Conservation (phyloP, 2,113 vertebrate species). For the Perca flavescens region DNA sequence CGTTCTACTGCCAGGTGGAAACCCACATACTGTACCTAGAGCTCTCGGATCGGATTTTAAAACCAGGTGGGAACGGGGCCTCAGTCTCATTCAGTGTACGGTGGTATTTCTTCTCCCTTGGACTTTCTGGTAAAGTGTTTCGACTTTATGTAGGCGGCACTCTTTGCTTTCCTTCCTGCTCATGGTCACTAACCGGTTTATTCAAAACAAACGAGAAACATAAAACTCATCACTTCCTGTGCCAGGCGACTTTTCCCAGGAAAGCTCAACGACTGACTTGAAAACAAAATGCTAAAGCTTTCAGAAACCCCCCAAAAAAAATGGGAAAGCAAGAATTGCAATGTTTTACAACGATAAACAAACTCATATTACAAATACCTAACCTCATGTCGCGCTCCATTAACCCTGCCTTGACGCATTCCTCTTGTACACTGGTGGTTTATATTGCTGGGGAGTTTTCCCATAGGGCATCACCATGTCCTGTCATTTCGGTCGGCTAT, state of each 20-base stretch:
- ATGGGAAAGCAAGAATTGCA: not conserved
- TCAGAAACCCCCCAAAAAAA: not conserved
- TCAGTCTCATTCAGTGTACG: not conserved
- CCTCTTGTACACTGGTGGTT: slow-evolving; percentile 33
- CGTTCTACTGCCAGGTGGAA: too few relatives aligned
- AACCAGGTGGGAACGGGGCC: too few relatives aligned
- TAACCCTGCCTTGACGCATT: slow-evolving; percentile 22
- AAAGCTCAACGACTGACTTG: not conserved
- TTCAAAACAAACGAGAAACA: slow-evolving; percentile 25
- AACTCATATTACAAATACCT: slow-evolving; percentile 10
- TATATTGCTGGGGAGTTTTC: slow-evolving; percentile 40
- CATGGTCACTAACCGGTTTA: not conserved
- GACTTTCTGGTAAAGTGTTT: not conserved
- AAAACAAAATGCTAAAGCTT: not conserved
- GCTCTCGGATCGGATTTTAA: too few relatives aligned
- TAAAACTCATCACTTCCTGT: slow-evolving; percentile 26
- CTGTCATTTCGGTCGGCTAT: slow-evolving; percentile 57
- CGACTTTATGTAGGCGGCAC: not conserved
- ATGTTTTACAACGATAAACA: not conserved
- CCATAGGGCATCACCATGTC: slow-evolving; percentile 40
- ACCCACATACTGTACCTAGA: too few relatives aligned
- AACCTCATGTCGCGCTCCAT: not conserved
- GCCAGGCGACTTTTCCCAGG: not conserved
- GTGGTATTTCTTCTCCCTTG: too few relatives aligned
- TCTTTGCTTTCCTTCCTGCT: not conserved